Evolutionary conservation across 2,888 invertebrate species (phyloP).

Genomic region (Tanytarsus gracilentus): DNA sequence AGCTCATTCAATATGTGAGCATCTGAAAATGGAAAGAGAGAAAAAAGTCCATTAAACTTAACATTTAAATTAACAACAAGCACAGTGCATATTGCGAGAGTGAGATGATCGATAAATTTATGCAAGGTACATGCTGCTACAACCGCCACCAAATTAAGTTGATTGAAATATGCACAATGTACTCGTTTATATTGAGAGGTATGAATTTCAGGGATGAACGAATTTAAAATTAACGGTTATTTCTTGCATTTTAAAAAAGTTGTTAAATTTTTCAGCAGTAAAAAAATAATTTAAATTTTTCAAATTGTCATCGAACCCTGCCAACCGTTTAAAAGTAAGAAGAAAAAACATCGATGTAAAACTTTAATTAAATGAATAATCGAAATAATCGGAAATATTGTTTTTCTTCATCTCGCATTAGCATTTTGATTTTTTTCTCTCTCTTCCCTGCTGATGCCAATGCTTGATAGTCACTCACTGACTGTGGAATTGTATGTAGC

Average conservation of each 20-base stretch:
- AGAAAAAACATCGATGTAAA: constrained; percentile 20
- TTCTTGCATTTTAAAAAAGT: no score
- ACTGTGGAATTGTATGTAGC: background rate
- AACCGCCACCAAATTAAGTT: constrained; percentile 29
- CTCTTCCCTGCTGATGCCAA: background rate
- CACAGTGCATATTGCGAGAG: background rate
- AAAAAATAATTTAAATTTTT: no score
- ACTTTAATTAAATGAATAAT: constrained; percentile 29
- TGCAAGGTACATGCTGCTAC: constrained; percentile 26
- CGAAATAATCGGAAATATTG: constrained; percentile 25
- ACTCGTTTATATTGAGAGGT: no score
- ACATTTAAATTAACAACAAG: constrained; percentile 23
- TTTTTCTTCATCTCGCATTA: constrained; percentile 8
- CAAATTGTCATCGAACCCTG: no score
- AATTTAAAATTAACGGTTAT: no score
- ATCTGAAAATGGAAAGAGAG: constrained; percentile 10
- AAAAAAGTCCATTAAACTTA: constrained; percentile 17
- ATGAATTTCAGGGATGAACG: no score
- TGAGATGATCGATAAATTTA: constrained; percentile 18
- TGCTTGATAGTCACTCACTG: background rate
- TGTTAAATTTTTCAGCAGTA: no score
- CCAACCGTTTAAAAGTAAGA: no score
- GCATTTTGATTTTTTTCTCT: constrained; percentile 16
- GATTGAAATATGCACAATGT: no score
- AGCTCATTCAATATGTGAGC: constrained; percentile 26